Conservation (phyloP, 2,113 vertebrate genomes). For the Pseudorhombus dupliciocellatus region DNA sequence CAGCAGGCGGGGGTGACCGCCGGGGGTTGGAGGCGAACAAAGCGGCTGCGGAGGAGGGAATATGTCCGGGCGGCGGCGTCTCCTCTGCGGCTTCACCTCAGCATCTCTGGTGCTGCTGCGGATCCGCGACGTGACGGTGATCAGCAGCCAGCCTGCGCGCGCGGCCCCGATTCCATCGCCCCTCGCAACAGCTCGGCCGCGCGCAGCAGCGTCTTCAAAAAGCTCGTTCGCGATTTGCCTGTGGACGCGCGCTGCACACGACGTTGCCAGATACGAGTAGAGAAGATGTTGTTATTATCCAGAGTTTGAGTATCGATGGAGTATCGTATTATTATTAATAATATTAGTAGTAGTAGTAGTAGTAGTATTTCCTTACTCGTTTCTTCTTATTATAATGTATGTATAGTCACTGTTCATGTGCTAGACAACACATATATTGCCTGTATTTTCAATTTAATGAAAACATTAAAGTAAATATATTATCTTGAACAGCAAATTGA, state of each 20-base stretch:
- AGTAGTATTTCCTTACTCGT: too few species aligned
- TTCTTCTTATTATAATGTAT: too few species aligned
- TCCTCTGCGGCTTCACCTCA: constrained; percentile 78
- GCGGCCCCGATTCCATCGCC: constrained; percentile 74
- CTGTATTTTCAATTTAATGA: too few species aligned
- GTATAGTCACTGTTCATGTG: too few species aligned
- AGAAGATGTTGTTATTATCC: too few species aligned
- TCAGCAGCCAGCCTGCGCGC: constrained; percentile 71
- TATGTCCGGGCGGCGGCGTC: constrained; percentile 39
- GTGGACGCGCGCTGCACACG: neutral
- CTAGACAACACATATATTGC: too few species aligned
- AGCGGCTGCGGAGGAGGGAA: neutral
- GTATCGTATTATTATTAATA: too few species aligned
- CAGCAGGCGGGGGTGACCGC: neutral
- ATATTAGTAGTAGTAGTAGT: too few species aligned
- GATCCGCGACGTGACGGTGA: constrained; percentile 80
- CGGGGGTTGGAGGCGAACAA: neutral
- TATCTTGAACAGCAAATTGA: too few species aligned
- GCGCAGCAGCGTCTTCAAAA: constrained; percentile 61
- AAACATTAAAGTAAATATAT: too few species aligned
- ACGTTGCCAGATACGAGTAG: neutral
- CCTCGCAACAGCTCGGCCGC: constrained; percentile 81
- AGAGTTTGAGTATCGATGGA: too few species aligned
- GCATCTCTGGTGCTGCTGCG: constrained; percentile 80
- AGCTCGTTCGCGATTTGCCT: constrained; percentile 31